phyloP scores from a whole-genome alignment of 1,140 invertebrate species.

The Aporrectodea caliginosa region DNA sequence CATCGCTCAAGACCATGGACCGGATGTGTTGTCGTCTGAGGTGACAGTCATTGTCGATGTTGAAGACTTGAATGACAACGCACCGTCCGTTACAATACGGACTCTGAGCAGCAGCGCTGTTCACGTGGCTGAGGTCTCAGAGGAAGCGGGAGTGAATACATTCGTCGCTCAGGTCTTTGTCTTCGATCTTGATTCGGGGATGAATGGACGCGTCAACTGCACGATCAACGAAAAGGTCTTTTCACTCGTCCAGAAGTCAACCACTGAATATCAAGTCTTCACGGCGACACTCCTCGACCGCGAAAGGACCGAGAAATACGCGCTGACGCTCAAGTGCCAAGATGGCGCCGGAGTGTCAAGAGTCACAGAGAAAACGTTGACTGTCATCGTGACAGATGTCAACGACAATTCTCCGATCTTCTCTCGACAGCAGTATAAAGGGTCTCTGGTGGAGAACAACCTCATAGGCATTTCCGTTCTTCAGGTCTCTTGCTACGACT shows the following conservation, averaged over 20 bases:
- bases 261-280: constrained; percentile 17
- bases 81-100: constrained; percentile 22
- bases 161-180: constrained; percentile 25
- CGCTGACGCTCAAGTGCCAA: constrained; percentile 13
- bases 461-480: neutral
- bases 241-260: constrained; percentile 22
- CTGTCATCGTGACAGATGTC: constrained; percentile 77
- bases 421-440: constrained; percentile 12
- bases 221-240: constrained; percentile 24
- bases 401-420: constrained; percentile 32
- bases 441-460: constrained; percentile 25
- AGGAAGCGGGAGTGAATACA: neutral
- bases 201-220: constrained; percentile 67
- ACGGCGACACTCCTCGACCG: constrained; percentile 18
- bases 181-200: constrained; percentile 28
- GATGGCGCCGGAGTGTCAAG: constrained; percentile 71
- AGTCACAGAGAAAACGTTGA: constrained; percentile 81
- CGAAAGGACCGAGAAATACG: constrained; percentile 14
- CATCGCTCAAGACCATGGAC: constrained; percentile 38
- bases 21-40: constrained; percentile 9
- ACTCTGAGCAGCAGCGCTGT: constrained; percentile 5
- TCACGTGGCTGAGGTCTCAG: constrained; percentile 12
- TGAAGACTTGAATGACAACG: constrained; percentile 30
- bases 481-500: constrained; percentile 4
- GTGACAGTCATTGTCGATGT: constrained; percentile 16